These are phyloP conservation scores for Octodonta nipae DNA, from an alignment of 2,888 invertebrate genomes.

Conservation along the genomic window DNA sequence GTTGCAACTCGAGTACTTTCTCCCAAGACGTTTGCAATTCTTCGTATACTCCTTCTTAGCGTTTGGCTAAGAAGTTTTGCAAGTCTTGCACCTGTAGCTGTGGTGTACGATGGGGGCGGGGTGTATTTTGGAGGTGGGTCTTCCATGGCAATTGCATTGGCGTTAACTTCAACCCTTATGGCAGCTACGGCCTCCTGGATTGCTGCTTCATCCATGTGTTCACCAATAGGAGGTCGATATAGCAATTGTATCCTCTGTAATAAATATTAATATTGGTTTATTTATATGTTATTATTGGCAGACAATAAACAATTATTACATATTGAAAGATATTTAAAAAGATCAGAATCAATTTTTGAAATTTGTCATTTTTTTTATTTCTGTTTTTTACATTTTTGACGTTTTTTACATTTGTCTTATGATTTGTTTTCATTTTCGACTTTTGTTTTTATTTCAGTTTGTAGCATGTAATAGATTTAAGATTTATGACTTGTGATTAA, in stretches of 20 bases:
- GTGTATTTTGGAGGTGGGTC: conserved; percentile 89
- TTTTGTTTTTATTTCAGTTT: no score
- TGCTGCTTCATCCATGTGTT: conserved; percentile 35
- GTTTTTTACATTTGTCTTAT: no score
- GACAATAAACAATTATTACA: background rate
- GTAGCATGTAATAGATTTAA: no score
- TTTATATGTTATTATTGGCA: background rate
- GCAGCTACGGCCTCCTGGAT: conserved; percentile 26
- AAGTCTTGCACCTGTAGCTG: conserved; percentile 75
- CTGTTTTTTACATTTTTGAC: no score
- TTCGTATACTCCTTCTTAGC: conserved; percentile 62
- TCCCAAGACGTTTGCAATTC: conserved; percentile 44
- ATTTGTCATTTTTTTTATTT: no score
- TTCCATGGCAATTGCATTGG: conserved; percentile 33
- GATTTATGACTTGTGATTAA: no score
- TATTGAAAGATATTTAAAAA: no score
- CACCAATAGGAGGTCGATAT: conserved; percentile 58
- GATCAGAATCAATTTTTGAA: no score
- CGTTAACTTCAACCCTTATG: conserved; percentile 19
- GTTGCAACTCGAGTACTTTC: conserved; percentile 31
- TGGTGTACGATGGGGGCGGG: conserved; percentile 83
- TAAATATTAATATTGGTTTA: conserved; percentile 5
- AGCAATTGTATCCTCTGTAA: conserved; percentile 68
- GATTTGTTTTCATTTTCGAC: no score
- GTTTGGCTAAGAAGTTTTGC: conserved; percentile 64